Percentiles rank a stretch among this genome's conserved stretches.
These are phyloP conservation scores for Ochropacha duplaris DNA, from an alignment of 2,888 invertebrate species.

Conservation along the genomic window DNA sequence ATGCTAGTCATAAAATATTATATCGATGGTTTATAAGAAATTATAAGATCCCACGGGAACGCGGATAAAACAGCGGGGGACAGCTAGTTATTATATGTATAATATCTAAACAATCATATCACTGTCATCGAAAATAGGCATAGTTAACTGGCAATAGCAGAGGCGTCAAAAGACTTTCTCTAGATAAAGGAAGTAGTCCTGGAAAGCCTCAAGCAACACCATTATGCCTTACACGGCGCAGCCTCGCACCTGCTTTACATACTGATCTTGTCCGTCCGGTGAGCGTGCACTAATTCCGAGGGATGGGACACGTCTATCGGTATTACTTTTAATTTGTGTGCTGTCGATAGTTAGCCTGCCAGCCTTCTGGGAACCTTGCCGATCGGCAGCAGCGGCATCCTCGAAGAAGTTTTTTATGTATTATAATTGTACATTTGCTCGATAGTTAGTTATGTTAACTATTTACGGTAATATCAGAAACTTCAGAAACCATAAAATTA, in stretches of 20 bases:
- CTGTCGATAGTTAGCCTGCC: too few species aligned
- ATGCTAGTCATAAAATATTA: too few species aligned
- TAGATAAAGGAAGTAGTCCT: slow-evolving; percentile 53
- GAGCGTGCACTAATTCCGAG: slow-evolving; percentile 71
- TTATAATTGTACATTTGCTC: too few species aligned
- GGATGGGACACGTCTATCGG: slow-evolving; percentile 55
- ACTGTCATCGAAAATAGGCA: slow-evolving; percentile 5
- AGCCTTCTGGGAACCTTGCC: background rate
- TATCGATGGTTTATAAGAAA: too few species aligned
- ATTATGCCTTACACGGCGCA: slow-evolving; percentile 63
- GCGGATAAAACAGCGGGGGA: too few species aligned
- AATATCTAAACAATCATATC: background rate
- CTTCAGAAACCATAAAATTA: too few species aligned
- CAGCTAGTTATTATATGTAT: too few species aligned
- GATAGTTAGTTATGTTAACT: too few species aligned
- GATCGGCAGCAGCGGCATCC: too few species aligned
- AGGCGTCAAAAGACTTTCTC: slow-evolving; percentile 61
- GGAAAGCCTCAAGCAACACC: slow-evolving; percentile 48
- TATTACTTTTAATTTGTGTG: slow-evolving; percentile 18
- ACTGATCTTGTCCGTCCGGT: slow-evolving; percentile 67
- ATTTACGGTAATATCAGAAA: too few species aligned
- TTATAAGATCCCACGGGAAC: too few species aligned
- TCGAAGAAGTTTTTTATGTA: too few species aligned
- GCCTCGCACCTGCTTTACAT: slow-evolving; percentile 74
- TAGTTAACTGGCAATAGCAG: slow-evolving; percentile 22